Conservation (phyloP, 2,888 invertebrate genomes). For the Cloeon dipterum region DNA sequence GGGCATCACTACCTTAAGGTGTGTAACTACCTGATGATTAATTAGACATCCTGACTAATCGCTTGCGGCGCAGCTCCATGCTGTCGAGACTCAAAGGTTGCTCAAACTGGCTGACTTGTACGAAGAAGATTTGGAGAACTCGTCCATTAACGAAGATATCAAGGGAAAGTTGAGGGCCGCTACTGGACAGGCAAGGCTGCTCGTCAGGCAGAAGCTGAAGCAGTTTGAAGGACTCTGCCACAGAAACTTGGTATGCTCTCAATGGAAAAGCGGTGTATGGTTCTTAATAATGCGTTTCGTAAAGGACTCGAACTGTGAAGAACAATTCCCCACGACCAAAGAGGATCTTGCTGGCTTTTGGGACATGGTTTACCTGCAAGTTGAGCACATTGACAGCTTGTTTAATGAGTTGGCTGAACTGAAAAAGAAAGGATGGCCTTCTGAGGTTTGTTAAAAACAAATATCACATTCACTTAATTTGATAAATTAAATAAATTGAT, state of each 20-base stretch:
- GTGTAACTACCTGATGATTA: conserved; percentile 2
- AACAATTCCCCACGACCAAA: conserved; percentile 68
- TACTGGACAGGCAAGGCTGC: conserved; percentile 71
- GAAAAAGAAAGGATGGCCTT: conserved; percentile 44
- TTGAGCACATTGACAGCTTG: conserved; percentile 58
- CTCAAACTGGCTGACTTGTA: conserved; percentile 31
- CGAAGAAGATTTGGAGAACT: conserved; percentile 39
- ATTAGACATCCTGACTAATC: neutral
- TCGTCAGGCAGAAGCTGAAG: conserved; percentile 82
- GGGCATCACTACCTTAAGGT: conserved; percentile 54
- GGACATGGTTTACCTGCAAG: conserved; percentile 91
- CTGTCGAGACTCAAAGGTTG: conserved; percentile 45
- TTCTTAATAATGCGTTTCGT: too few species aligned
- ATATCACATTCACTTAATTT: conserved; percentile 4
- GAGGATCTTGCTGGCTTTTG: conserved; percentile 90
- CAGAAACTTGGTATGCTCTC: conserved; percentile 31
- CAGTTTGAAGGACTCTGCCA: conserved; percentile 69
- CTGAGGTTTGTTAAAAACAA: conserved; percentile 21
- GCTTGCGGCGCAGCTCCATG: conserved; percentile 26
- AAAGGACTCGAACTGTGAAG: conserved; percentile 45
- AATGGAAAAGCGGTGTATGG: neutral
- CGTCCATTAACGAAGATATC: conserved; percentile 46
- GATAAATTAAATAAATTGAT: conserved; percentile 1
- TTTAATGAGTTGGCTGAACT: conserved; percentile 43
- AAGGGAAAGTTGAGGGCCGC: conserved; percentile 67